Conservation (phyloP, 2,113 vertebrate species). For the Phoxinus phoxinus region DNA sequence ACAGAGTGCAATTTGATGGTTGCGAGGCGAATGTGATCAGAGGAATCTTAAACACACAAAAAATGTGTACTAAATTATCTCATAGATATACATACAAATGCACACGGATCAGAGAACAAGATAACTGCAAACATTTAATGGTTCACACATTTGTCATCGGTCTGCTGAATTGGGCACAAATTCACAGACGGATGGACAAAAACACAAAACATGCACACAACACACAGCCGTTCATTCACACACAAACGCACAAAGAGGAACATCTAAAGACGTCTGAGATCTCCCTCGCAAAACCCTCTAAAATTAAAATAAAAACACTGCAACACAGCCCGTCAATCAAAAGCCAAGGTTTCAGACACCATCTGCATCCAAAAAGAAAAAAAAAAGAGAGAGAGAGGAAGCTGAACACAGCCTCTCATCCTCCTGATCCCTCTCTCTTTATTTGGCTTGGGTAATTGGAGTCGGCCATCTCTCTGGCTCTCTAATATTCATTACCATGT, state of each 20-base stretch:
- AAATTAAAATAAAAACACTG: conserved; percentile 44
- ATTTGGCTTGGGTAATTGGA: conserved; percentile 70
- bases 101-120: background rate
- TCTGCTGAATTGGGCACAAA: conserved; percentile 9
- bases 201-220: background rate
- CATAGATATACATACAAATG: background rate
- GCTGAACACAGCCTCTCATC: conserved; percentile 58
- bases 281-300: background rate
- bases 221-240: background rate
- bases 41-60: background rate
- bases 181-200: background rate
- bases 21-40: background rate
- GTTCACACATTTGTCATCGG: conserved; percentile 29
- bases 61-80: background rate
- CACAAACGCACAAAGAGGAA: background rate
- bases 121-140: conserved; percentile 2
- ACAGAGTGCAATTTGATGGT: background rate
- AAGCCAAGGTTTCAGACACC: conserved; percentile 42
- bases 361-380: conserved; percentile 50
- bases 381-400: conserved; percentile 52
- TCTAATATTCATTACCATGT: conserved; percentile 71
- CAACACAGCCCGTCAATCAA: conserved; percentile 39
- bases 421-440: conserved; percentile 60
- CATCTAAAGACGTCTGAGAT: conserved; percentile 1
- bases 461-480: conserved; percentile 66